Percentiles rank a stretch among this genome's conserved stretches.
Evolutionary conservation across 2,113 vertebrate genomes (phyloP).

Genomic region (Campylomormyrus numenius): DNA sequence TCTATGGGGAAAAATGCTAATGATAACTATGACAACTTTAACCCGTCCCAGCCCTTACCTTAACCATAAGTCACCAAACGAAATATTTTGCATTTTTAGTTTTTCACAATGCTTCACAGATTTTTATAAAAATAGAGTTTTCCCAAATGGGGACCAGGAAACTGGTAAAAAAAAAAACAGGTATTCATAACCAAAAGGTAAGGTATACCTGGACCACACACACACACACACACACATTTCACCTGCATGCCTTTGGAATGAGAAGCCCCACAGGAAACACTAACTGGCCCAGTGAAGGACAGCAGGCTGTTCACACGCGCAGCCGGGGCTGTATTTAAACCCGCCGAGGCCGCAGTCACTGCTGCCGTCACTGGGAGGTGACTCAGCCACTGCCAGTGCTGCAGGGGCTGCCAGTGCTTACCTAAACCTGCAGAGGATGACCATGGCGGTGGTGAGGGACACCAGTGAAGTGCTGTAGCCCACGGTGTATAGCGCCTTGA

Average conservation of each 20-base stretch:
- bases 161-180: neutral
- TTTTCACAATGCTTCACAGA: neutral
- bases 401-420: conserved; percentile 32
- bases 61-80: neutral
- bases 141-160: neutral
- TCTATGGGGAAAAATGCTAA: neutral
- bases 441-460: conserved; percentile 79
- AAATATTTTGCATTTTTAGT: neutral
- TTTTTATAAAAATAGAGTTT: neutral
- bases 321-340: neutral
- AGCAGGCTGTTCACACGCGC: neutral
- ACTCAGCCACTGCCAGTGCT: neutral
- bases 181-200: neutral
- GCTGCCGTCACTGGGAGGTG: neutral
- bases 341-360: neutral
- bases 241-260: neutral
- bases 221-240: neutral
- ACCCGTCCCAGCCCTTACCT: neutral
- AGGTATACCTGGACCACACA: neutral
- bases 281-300: neutral
- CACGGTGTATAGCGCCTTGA: conserved; percentile 83
- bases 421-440: conserved; percentile 87
- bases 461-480: conserved; percentile 91
- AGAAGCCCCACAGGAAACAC: neutral
- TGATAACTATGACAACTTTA: neutral